These are phyloP conservation scores for Thaumatotibia leucotreta DNA, from an alignment of 1,140 invertebrate genomes.

Conservation along the genomic window DNA sequence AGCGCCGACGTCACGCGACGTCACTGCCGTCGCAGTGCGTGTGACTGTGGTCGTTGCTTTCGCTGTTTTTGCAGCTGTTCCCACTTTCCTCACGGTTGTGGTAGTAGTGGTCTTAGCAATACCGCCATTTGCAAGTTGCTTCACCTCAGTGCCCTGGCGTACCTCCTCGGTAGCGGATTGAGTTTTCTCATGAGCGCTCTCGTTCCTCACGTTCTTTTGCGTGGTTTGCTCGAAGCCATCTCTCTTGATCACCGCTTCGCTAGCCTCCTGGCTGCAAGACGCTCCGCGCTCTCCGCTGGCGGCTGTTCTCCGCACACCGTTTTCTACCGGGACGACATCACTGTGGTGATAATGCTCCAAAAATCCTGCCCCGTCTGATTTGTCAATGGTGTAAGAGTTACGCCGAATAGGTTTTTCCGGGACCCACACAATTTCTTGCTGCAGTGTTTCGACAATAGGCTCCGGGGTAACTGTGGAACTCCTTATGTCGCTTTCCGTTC, in stretches of 20 bases:
- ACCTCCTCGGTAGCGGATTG: slow-evolving; percentile 57
- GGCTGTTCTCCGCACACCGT: slow-evolving; percentile 45
- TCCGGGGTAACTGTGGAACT: slow-evolving; percentile 58
- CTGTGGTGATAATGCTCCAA: slow-evolving; percentile 52
- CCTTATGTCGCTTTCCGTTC: slow-evolving; percentile 47
- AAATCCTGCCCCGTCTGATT: slow-evolving; percentile 42
- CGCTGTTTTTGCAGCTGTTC: slow-evolving; percentile 52
- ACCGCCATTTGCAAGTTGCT: slow-evolving; percentile 58
- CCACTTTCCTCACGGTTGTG: slow-evolving; percentile 58
- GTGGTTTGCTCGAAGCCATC: slow-evolving; percentile 56
- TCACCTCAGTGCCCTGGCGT: slow-evolving; percentile 48
- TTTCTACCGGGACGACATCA: slow-evolving; percentile 54
- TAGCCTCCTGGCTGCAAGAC: slow-evolving; percentile 38
- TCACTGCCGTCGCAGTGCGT: slow-evolving; percentile 52
- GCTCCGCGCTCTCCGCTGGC: slow-evolving; percentile 49
- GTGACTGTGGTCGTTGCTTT: slow-evolving; percentile 51
- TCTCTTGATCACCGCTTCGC: slow-evolving; percentile 41
- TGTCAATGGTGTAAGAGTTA: slow-evolving; percentile 67
- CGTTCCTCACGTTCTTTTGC: slow-evolving; percentile 46
- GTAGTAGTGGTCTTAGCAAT: slow-evolving; percentile 59
- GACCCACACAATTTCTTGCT: slow-evolving; percentile 66
- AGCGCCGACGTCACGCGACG: slow-evolving; percentile 60
- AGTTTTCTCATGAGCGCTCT: slow-evolving; percentile 50
- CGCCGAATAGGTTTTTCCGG: slow-evolving; percentile 53
- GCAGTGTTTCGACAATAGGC: slow-evolving; percentile 55